These are phyloP conservation scores for Anseranas semipalmata DNA, from an alignment of 2,113 vertebrate species.

Conservation along the genomic window DNA sequence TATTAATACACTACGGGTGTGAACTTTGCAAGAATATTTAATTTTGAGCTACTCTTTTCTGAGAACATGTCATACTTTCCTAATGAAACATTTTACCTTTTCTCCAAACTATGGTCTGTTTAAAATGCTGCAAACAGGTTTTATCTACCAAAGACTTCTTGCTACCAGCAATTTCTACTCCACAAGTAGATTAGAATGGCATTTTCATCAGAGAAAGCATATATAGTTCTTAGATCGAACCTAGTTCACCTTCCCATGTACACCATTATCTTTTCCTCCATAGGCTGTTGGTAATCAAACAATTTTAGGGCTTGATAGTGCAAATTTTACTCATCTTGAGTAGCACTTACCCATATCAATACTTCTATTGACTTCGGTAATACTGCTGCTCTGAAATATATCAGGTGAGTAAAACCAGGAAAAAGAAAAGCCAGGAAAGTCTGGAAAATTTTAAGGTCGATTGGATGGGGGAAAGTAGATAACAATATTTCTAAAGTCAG, in stretches of 20 bases:
- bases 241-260: background rate
- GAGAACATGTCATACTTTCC: background rate
- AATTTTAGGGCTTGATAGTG: constrained; percentile 37
- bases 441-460: constrained; percentile 42
- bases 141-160: background rate
- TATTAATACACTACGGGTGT: background rate
- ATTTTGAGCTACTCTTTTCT: constrained; percentile 21
- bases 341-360: background rate
- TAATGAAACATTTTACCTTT: background rate
- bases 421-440: constrained; percentile 1
- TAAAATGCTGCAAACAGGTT: background rate
- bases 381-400: background rate
- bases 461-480: background rate
- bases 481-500: background rate
- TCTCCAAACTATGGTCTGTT: background rate
- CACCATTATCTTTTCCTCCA: background rate
- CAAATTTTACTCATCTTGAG: constrained; percentile 40
- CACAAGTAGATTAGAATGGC: background rate
- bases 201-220: background rate
- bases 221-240: background rate
- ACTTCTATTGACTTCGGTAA: background rate
- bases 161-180: background rate
- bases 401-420: background rate
- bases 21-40: constrained; percentile 10
- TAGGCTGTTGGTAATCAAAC: constrained; percentile 2